Evolutionary conservation across 2,797 vertebrate species (phyloP).

Genomic region (Brachymystax lenok): DNA sequence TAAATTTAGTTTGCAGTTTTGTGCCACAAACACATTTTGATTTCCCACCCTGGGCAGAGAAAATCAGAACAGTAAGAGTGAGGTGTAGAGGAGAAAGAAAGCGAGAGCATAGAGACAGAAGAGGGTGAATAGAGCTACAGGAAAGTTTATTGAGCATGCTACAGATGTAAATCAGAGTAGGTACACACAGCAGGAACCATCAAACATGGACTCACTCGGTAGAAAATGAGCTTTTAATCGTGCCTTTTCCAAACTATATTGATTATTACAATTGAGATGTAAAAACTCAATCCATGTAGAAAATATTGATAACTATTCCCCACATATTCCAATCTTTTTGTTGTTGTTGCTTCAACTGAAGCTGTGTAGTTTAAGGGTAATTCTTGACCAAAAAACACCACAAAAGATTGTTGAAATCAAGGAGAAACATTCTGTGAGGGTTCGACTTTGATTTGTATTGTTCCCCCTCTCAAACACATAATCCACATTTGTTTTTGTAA

Average conservation of each 20-base stretch:
- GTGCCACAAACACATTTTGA: constrained; percentile 28
- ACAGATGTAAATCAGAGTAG: constrained; percentile 84
- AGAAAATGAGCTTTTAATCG: constrained; percentile 96
- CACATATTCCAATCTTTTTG: constrained; percentile 74
- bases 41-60: constrained; percentile 77
- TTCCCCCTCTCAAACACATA: constrained; percentile 55
- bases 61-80: constrained; percentile 22
- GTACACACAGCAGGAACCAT: constrained; percentile 77
- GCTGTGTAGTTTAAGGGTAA: constrained; percentile 15
- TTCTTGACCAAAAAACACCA: not conserved
- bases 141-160: constrained; percentile 96
- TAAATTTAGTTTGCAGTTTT: not conserved
- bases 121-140: constrained; percentile 89
- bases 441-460: not conserved
- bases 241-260: constrained; percentile 87
- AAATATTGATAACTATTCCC: constrained; percentile 72
- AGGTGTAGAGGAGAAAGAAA: constrained; percentile 28
- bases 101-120: constrained; percentile 85
- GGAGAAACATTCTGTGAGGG: not conserved
- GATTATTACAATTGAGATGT: constrained; percentile 88
- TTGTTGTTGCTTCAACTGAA: not conserved
- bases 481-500: constrained; percentile 61
- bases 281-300: constrained; percentile 89
- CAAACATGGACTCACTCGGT: constrained; percentile 85
- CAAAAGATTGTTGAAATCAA: not conserved